Conservation (phyloP, 2,888 invertebrate species). For the Drosophila austrosaltans region DNA sequence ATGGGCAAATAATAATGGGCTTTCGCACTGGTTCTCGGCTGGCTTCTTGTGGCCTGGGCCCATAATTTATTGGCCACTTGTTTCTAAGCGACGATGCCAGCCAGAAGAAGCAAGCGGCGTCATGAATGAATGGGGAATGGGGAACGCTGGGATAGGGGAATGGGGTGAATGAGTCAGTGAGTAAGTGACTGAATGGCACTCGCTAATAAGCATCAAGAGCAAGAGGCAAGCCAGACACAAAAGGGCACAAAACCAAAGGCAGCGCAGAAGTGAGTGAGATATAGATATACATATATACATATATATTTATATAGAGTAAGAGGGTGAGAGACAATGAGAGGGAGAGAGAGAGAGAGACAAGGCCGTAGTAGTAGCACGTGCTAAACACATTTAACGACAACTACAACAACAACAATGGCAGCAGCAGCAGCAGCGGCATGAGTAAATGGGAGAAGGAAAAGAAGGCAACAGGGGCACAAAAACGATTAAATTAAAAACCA, state of each 20-base stretch:
- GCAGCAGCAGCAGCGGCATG: conserved; percentile 21
- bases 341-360: conserved; percentile 53
- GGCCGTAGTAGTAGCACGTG: conserved; percentile 57
- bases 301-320: conserved; percentile 11
- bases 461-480: conserved; percentile 53
- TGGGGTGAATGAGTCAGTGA: conserved; percentile 12
- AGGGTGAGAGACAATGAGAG: conserved; percentile 48
- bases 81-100: conserved; percentile 67
- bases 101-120: conserved; percentile 33
- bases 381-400: conserved; percentile 78
- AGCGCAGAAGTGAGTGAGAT: conserved; percentile 37
- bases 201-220: conserved; percentile 75
- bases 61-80: conserved; percentile 79
- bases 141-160: conserved; percentile 29
- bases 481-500: conserved; percentile 79
- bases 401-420: conserved; percentile 50
- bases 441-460: neutral
- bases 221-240: conserved; percentile 60
- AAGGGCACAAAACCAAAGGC: conserved; percentile 66
- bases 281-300: neutral
- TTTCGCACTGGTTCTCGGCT: conserved; percentile 25
- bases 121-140: conserved; percentile 53
- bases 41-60: conserved; percentile 52
- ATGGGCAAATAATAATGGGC: conserved; percentile 75
- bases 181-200: conserved; percentile 66